Evolutionary conservation across 2,888 invertebrate genomes (phyloP).

Genomic region (Spisula subtruncata): DNA sequence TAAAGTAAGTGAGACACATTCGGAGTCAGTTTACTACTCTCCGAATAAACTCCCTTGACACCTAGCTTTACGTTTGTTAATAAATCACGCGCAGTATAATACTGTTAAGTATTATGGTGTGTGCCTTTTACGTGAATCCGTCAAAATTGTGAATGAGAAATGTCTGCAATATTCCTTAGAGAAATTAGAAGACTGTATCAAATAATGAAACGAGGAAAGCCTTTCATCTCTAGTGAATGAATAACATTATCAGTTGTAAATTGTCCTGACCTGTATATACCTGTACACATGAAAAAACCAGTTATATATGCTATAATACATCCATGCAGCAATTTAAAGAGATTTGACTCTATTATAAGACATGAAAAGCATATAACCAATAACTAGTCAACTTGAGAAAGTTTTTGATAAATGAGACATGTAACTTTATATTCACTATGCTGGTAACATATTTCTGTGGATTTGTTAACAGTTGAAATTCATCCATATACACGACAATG

Average conservation of each 20-base stretch:
- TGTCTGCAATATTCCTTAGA: neutral
- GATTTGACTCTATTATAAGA: no score
- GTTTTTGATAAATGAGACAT: neutral
- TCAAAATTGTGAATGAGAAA: neutral
- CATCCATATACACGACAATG: constrained; percentile 88
- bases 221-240: neutral
- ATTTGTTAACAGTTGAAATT: constrained; percentile 88
- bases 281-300: neutral
- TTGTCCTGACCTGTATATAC: neutral
- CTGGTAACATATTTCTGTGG: constrained; percentile 88
- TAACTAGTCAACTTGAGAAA: neutral
- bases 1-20: neutral
- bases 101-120: neutral
- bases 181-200: neutral
- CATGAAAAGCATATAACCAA: no score
- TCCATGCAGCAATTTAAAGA: neutral
- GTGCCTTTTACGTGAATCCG: neutral
- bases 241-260: neutral
- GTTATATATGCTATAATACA: neutral
- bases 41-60: neutral
- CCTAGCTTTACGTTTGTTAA: neutral
- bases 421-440: no score
- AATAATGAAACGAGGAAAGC: neutral
- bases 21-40: neutral
- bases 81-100: neutral